A percentile compares a stretch with the other conserved stretches of the same genome.
Conservation (phyloP, 2,113 vertebrate genomes). For the Triplophysa tibetana region DNA sequence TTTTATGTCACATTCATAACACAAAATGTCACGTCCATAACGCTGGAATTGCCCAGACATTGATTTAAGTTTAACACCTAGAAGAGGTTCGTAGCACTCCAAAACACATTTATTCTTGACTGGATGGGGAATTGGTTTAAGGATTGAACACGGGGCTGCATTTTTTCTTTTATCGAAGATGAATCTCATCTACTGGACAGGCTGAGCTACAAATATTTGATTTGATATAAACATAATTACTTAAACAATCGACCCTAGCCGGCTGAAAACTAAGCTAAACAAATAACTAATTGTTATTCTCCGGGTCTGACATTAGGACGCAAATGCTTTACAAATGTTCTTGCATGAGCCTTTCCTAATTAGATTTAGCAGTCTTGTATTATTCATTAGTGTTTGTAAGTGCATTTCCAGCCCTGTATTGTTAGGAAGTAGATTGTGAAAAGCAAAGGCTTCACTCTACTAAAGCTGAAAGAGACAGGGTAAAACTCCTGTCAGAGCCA, state of each 20-base stretch:
- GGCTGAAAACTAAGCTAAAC: neutral
- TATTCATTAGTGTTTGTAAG: slow-evolving; percentile 43
- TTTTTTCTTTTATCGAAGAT: slow-evolving; percentile 8
- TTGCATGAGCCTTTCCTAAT: slow-evolving; percentile 8
- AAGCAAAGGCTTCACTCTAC: slow-evolving; percentile 19
- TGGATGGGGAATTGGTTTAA: neutral
- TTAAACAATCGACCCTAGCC: neutral
- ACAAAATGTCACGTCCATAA: no score
- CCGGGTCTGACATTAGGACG: slow-evolving; percentile 6
- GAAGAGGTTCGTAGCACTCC: neutral
- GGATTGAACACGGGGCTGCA: slow-evolving; percentile 1
- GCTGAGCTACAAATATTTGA: slow-evolving; percentile 11
- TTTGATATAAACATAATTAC: slow-evolving; percentile 20
- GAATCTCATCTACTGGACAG: neutral
- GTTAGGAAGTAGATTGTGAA: neutral
- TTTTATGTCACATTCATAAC: no score
- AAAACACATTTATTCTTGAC: slow-evolving; percentile 7
- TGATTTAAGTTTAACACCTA: slow-evolving; percentile 8
- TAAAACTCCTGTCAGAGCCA: neutral
- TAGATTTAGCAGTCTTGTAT: slow-evolving; percentile 39
- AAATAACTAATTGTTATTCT: slow-evolving; percentile 35
- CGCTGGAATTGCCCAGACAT: no score
- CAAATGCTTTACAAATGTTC: slow-evolving; percentile 12
- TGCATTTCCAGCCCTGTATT: slow-evolving; percentile 7
- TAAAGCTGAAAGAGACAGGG: neutral